These are phyloP conservation scores for Tursiops truncatus DNA, from an alignment of 2,113 vertebrate species.

Conservation along the genomic window DNA sequence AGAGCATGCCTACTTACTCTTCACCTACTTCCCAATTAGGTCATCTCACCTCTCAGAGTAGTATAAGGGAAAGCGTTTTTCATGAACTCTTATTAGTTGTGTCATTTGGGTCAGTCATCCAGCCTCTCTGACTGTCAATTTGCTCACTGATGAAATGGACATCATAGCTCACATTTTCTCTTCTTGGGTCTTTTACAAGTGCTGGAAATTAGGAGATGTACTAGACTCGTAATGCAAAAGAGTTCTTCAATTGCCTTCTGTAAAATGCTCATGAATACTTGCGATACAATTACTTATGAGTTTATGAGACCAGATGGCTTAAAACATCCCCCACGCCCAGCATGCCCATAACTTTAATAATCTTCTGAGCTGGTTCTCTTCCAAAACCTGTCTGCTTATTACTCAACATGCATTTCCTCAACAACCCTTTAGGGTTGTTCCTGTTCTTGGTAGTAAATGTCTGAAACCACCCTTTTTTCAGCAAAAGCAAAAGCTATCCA, in stretches of 20 bases:
- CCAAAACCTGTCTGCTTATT: not conserved
- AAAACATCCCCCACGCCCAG: not conserved
- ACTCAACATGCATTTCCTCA: not conserved
- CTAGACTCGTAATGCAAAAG: not conserved
- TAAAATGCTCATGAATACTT: constrained; percentile 30
- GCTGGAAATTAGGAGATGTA: not conserved
- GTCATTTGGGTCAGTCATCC: not conserved
- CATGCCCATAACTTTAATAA: not conserved
- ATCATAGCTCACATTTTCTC: not conserved
- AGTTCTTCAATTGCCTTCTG: not conserved
- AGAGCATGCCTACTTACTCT: not conserved
- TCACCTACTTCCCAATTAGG: not conserved
- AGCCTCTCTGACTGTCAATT: not conserved
- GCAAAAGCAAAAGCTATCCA: not conserved
- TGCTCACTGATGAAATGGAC: not conserved
- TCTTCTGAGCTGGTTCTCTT: not conserved
- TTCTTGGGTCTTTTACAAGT: not conserved
- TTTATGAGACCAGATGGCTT: constrained; percentile 48
- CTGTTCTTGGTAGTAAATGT: not conserved
- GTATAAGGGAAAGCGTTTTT: not conserved
- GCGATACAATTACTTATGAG: not conserved
- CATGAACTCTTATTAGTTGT: not conserved
- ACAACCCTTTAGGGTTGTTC: not conserved
- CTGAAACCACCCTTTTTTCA: not conserved
- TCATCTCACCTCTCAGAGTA: not conserved